Evolutionary conservation across 1,140 invertebrate genomes (phyloP), one percentile per base, ranked within the genome.

Genomic region (Magallana gigas): DNA sequence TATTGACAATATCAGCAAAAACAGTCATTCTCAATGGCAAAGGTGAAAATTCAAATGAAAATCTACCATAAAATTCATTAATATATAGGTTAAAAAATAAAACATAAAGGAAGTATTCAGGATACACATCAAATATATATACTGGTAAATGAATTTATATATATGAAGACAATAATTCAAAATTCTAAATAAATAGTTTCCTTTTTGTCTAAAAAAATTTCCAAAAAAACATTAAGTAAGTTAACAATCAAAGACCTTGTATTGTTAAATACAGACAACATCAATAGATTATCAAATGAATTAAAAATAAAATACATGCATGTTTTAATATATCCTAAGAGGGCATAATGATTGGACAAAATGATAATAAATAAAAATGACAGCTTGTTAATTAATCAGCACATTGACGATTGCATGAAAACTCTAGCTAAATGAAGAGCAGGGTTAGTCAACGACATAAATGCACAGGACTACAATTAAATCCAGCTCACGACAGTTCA

Each of bases 401-500:
- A 68, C 36, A 23, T 56, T 71, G 84, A 76, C 29, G 29, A 76
- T 76, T 9, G 36, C 23, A 76, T 76, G 68, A 76, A 36, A 29
- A 76, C 36, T 29, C 68, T 76, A 76, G 68, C 68, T 76, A 76
- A 76, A 18, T 76, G 68, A 76, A 76, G 68, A 76, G 68, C 68
- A 76, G 1, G 23, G 68, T 76, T 76, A 76, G 68, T 76, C 7
- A 76, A 76, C 68, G 36, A 76, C 68, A 76, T 11, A 4, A 11
- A 76, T 76, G 16, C 23, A 76, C 7, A 76, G 8, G 18, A 76
- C 12, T 9, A 29, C 5, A 11, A 12, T 23, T 8, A 76, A 36
- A 76, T 29, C 68, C 68, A 76, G 68, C 11, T 76, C 68, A 76
- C 68, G 68, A 76, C 68, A 76, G 68, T 11, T 62, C 36, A 48